Evolutionary conservation across 2,797 vertebrate genomes (phyloP).

Genomic region (Melanotaenia boesemani): DNA sequence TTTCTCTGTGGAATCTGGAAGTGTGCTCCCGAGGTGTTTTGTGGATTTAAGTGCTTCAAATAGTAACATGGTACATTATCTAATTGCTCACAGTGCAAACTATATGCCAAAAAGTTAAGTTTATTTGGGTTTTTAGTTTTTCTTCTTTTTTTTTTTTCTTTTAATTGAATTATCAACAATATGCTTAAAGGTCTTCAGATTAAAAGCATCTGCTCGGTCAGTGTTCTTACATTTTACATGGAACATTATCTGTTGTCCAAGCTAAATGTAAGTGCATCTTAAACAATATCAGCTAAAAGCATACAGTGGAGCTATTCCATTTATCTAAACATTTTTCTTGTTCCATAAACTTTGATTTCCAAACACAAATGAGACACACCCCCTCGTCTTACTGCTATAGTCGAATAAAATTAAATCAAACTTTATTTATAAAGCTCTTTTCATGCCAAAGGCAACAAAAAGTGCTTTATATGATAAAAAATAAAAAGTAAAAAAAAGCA

Average conservation of each 20-base stretch:
- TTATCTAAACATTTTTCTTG: constrained; percentile 16
- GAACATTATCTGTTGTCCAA: neutral
- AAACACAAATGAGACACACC: no score
- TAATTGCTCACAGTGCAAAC: neutral
- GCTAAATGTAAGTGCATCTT: neutral
- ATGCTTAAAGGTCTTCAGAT: neutral
- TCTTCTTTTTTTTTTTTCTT: no score
- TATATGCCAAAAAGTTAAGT: neutral
- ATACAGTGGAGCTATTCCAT: neutral
- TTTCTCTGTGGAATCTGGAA: neutral
- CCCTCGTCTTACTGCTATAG: no score
- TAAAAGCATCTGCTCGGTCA: neutral
- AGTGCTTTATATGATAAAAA: no score
- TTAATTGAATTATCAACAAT: no score
- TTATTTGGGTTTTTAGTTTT: neutral
- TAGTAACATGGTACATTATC: neutral
- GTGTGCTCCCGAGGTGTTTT: neutral
- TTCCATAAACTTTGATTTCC: constrained; percentile 12
- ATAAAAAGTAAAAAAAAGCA: no score
- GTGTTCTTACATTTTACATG: neutral
- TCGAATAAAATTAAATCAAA: no score
- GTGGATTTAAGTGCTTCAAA: neutral
- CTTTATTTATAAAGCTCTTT: no score
- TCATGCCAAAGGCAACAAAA: no score
- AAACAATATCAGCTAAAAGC: constrained; percentile 20